Conservation (phyloP, 2,888 invertebrate genomes). For the Urechis unicinctus region DNA sequence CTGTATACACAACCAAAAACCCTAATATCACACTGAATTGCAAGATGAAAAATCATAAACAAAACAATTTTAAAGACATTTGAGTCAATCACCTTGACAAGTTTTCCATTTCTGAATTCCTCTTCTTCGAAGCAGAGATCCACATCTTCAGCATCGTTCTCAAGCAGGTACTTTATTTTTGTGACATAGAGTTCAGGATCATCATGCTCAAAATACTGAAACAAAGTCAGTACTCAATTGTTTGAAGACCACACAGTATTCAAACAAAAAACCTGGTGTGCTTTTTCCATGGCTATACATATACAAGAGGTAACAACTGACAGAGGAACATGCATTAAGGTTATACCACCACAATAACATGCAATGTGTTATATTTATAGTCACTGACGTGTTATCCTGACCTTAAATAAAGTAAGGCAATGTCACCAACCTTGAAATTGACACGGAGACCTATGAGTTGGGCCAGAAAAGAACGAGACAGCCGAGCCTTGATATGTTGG, state of each 20-base stretch:
- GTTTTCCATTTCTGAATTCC: slow-evolving; percentile 49
- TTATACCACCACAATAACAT: background rate
- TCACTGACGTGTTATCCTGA: background rate
- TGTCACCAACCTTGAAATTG: slow-evolving; percentile 71
- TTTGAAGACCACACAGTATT: background rate
- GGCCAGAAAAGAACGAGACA: slow-evolving; percentile 85
- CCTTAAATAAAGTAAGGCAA: background rate
- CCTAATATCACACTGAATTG: no score
- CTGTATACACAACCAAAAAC: slow-evolving; percentile 33
- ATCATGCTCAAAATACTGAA: slow-evolving; percentile 87
- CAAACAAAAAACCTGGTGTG: background rate
- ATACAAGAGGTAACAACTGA: background rate
- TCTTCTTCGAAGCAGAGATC: slow-evolving; percentile 86
- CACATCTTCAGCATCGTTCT: slow-evolving; percentile 81
- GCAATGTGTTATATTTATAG: background rate
- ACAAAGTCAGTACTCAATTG: no score
- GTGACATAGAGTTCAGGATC: slow-evolving; percentile 87
- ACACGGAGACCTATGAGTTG: slow-evolving; percentile 88
- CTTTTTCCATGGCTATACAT: background rate
- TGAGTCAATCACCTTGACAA: slow-evolving; percentile 6
- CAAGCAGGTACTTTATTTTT: slow-evolving; percentile 88
- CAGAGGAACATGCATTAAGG: background rate
- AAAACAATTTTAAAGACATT: background rate
- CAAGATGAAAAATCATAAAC: background rate
- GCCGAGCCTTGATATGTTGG: slow-evolving; percentile 82